Conservation (phyloP, 2,888 invertebrate species). For the Rotaria magnacalcarata region DNA sequence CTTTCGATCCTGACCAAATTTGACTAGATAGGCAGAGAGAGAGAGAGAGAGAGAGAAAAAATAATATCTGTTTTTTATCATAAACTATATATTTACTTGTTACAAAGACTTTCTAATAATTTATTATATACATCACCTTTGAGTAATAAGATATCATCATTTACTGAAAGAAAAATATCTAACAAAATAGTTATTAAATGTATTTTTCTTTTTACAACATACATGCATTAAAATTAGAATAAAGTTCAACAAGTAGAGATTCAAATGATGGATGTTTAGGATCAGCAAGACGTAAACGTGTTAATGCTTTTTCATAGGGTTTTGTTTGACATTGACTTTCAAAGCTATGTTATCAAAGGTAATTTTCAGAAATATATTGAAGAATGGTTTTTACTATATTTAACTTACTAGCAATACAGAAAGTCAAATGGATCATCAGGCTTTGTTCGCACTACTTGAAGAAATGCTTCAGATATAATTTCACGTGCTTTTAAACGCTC, state of each 20-base stretch:
- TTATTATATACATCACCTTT: conserved; percentile 30
- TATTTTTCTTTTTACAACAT: background rate
- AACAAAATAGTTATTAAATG: background rate
- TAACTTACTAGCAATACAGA: background rate
- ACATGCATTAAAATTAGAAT: background rate
- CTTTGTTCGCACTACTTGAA: background rate
- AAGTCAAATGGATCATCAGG: conserved; percentile 17
- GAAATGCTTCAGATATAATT: conserved; percentile 2
- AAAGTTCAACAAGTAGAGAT: background rate
- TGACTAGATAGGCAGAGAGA: background rate
- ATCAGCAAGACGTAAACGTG: conserved; percentile 18
- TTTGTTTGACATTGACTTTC: conserved; percentile 26
- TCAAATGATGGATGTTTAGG: conserved; percentile 30
- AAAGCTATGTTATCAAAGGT: background rate
- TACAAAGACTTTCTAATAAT: background rate
- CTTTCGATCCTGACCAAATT: background rate
- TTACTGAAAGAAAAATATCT: background rate
- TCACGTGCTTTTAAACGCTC: conserved; percentile 1
- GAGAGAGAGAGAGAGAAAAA: too few species aligned
- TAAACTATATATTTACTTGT: background rate
- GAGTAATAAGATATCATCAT: background rate
- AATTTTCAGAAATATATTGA: too few species aligned
- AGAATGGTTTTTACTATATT: background rate
- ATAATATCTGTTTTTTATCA: background rate
- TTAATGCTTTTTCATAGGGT: background rate